A percentile compares a stretch with the other conserved stretches of the same genome.
Conservation (phyloP, 1,140 invertebrate species). For the Trichoplusia ni region DNA sequence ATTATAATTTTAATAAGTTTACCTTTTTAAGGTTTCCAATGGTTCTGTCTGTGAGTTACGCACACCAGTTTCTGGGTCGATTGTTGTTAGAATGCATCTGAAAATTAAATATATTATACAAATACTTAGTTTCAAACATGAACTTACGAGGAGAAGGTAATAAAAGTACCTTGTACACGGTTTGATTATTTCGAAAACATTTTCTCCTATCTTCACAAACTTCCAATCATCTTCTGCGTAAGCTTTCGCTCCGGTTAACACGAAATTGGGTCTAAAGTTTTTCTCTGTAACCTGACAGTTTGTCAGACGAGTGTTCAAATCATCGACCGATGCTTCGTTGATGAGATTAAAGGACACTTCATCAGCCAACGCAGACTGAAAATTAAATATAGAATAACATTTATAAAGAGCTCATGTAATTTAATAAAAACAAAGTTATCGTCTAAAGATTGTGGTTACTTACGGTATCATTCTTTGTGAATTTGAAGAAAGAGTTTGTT, state of each 20-base stretch:
- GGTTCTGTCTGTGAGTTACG: slow-evolving; percentile 82
- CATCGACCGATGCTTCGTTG: slow-evolving; percentile 84
- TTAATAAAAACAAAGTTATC: not conserved
- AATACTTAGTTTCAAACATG: not conserved
- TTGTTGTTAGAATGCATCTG: slow-evolving; percentile 84
- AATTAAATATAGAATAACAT: too few species aligned
- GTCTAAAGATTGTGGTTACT: not conserved
- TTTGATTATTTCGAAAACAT: slow-evolving; percentile 84
- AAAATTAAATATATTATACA: slow-evolving; percentile 30
- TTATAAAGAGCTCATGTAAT: too few species aligned
- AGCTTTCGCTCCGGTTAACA: slow-evolving; percentile 83
- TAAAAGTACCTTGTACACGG: slow-evolving; percentile 82
- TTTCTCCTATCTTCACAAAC: slow-evolving; percentile 85
- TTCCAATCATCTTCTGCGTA: slow-evolving; percentile 88
- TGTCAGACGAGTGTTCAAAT: slow-evolving; percentile 82
- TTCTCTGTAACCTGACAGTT: slow-evolving; percentile 66
- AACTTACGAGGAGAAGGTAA: not conserved
- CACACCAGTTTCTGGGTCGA: slow-evolving; percentile 84
- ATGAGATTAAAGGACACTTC: slow-evolving; percentile 83
- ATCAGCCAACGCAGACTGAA: slow-evolving; percentile 83
- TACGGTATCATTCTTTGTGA: slow-evolving; percentile 64
- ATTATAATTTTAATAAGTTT: not conserved
- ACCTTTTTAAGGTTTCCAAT: slow-evolving; percentile 79
- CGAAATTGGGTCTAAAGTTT: slow-evolving; percentile 86
- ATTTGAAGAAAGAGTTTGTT: slow-evolving; percentile 57